phyloP scores from a whole-genome alignment of 1,140 invertebrate species.

The Rhyacophila brunnea region DNA sequence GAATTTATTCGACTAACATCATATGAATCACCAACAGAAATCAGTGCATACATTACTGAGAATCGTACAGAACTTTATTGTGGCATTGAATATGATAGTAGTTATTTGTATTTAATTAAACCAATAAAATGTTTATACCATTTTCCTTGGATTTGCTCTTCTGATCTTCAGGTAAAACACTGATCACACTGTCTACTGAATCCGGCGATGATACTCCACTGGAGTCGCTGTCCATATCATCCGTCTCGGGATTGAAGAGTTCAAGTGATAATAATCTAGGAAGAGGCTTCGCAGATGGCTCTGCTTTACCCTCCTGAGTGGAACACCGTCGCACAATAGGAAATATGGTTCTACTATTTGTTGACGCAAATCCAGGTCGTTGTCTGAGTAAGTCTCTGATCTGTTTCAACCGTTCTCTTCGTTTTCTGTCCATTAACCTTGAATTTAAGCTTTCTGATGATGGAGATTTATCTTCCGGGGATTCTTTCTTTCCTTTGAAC shows the following conservation, averaged over 20 bases:
- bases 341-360: slow-evolving; percentile 43
- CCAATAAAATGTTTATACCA: too few species aligned
- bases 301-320: slow-evolving; percentile 50
- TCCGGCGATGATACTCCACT: slow-evolving; percentile 84
- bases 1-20: too few species aligned
- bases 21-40: too few species aligned
- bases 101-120: too few species aligned
- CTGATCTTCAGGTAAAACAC: slow-evolving; percentile 53
- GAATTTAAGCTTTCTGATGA: slow-evolving; percentile 45
- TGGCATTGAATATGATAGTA: too few species aligned
- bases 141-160: slow-evolving; percentile 47
- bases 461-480: slow-evolving; percentile 39
- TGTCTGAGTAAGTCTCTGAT: slow-evolving; percentile 67
- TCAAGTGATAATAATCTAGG: slow-evolving; percentile 77
- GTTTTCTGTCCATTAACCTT: slow-evolving; percentile 47
- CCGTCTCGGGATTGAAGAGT: slow-evolving; percentile 86
- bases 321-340: slow-evolving; percentile 58
- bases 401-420: slow-evolving; percentile 62
- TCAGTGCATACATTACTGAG: too few species aligned
- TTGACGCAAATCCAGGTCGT: slow-evolving; percentile 48
- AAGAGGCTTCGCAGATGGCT: slow-evolving; percentile 56
- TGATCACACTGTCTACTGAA: slow-evolving; percentile 82
- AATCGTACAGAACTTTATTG: too few species aligned
- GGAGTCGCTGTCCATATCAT: slow-evolving; percentile 87
- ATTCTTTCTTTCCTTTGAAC: slow-evolving; percentile 48